Conservation (phyloP, 1,140 invertebrate genomes). For the Cydia amplana region DNA sequence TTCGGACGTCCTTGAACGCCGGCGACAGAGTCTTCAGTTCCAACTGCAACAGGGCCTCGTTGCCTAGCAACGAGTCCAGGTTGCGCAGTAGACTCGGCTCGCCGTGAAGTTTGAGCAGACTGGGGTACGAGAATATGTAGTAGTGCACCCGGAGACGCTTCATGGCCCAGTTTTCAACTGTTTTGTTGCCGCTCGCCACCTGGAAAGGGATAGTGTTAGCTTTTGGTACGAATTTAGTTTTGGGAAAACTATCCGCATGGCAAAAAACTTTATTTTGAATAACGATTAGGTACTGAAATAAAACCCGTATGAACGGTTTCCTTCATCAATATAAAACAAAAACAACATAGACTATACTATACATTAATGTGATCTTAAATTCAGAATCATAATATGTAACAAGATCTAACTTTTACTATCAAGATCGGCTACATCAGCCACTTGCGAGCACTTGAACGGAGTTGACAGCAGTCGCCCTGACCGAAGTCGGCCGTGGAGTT, state of each 20-base stretch:
- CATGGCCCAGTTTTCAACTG: conserved; percentile 87
- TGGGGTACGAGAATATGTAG: conserved; percentile 89
- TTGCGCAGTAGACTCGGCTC: conserved; percentile 85
- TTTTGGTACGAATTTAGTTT: not conserved
- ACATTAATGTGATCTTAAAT: too few species aligned
- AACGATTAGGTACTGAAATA: too few species aligned
- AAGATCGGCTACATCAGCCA: too few species aligned
- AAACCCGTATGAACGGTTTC: too few species aligned
- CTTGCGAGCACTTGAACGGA: too few species aligned
- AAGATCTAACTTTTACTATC: too few species aligned
- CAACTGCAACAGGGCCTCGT: conserved; percentile 90
- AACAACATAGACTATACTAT: too few species aligned
- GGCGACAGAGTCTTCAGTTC: conserved; percentile 88
- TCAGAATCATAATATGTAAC: too few species aligned
- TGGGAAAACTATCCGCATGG: too few species aligned
- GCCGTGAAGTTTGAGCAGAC: conserved; percentile 88
- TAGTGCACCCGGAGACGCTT: conserved; percentile 87
- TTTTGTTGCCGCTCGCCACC: conserved; percentile 89
- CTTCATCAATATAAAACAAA: not conserved
- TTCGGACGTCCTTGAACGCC: conserved; percentile 85
- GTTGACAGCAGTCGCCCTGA: too few species aligned
- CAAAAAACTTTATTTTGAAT: too few species aligned
- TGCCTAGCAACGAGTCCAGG: conserved; percentile 86
- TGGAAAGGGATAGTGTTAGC: conserved; percentile 48
- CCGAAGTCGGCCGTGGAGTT: too few species aligned